Conservation (phyloP, 2,797 vertebrate genomes). For the Lithobates sylvaticus region DNA sequence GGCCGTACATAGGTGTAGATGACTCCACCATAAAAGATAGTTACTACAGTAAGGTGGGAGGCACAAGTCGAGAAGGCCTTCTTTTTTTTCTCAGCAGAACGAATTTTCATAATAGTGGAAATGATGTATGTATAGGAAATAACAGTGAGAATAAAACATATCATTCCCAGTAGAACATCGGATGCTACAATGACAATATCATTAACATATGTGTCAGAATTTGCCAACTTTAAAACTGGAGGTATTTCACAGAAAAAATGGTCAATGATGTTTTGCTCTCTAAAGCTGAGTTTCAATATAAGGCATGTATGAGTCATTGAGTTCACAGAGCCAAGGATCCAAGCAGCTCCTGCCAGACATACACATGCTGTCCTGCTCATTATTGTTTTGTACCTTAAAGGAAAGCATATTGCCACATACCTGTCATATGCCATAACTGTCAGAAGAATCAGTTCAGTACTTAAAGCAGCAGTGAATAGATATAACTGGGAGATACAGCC, state of each 20-base stretch:
- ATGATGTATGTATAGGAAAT: conserved; percentile 56
- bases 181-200: conserved; percentile 49
- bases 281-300: conserved; percentile 48
- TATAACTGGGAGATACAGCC: conserved; percentile 47
- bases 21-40: conserved; percentile 46
- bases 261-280: conserved; percentile 44
- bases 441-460: conserved; percentile 56
- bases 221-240: conserved; percentile 54
- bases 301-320: conserved; percentile 54
- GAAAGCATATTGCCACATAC: conserved; percentile 59
- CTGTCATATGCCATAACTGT: conserved; percentile 62
- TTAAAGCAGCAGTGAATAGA: conserved; percentile 32
- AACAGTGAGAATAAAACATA: conserved; percentile 52
- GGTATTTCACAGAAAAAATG: conserved; percentile 62
- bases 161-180: conserved; percentile 46
- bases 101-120: conserved; percentile 53
- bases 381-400: conserved; percentile 56
- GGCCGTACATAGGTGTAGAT: conserved; percentile 57
- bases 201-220: conserved; percentile 57
- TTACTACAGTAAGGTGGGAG: conserved; percentile 47
- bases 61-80: conserved; percentile 52
- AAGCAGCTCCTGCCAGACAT: conserved; percentile 16
- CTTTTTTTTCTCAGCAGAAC: conserved; percentile 37
- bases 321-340: conserved; percentile 40
- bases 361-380: conserved; percentile 46